These are phyloP conservation scores for Argya squamiceps DNA, from an alignment of 2,797 vertebrate genomes.

Conservation along the genomic window DNA sequence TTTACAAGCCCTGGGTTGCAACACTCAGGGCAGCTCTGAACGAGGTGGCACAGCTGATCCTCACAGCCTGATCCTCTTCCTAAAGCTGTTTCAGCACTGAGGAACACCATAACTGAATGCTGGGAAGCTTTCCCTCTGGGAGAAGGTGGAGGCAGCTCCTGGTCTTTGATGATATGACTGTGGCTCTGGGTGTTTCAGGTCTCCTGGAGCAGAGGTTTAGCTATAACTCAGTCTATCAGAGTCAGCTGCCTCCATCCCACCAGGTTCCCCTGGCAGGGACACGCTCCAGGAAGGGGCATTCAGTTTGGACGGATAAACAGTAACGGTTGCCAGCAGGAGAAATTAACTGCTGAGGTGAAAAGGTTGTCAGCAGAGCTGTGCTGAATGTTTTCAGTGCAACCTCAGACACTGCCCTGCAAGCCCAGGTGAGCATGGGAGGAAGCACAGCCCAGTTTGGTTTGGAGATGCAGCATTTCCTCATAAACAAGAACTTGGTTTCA, in stretches of 20 bases:
- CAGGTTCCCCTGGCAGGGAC: not conserved
- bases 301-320: not conserved
- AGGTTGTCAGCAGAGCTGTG: not conserved
- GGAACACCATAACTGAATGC: not conserved
- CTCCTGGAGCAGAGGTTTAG: not conserved
- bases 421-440: not conserved
- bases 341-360: conserved; percentile 34
- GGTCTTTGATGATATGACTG: rapidly evolving
- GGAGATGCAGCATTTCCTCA: not conserved
- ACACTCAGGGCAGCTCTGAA: not conserved
- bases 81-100: not conserved
- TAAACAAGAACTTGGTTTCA: not conserved
- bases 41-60: not conserved
- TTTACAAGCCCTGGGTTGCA: not conserved
- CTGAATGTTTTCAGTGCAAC: not conserved
- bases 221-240: not conserved
- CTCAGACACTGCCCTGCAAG: not conserved
- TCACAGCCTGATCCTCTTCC: not conserved
- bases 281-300: not conserved
- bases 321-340: not conserved
- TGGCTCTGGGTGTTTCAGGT: not conserved
- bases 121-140: not conserved
- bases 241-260: not conserved
- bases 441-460: not conserved
- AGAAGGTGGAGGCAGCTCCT: not conserved